phyloP scores from a whole-genome alignment of 2,113 vertebrate genomes.

The Chinchilla lanigera region DNA sequence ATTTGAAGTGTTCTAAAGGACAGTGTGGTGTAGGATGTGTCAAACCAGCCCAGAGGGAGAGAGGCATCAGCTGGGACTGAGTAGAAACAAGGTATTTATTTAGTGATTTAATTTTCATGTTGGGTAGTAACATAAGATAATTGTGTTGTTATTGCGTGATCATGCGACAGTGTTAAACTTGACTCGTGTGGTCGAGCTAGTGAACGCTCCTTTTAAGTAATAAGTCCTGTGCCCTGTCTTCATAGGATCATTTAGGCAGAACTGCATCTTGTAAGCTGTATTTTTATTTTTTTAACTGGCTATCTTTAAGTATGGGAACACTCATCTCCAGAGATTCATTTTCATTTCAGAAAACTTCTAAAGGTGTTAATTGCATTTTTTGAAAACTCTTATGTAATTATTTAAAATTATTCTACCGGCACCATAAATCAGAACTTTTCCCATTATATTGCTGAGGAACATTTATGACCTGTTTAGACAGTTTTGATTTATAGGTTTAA shows the following conservation, averaged over 20 bases:
- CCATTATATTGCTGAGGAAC: constrained; percentile 71
- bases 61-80: constrained; percentile 44
- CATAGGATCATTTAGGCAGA: constrained; percentile 51
- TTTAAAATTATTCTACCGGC: constrained; percentile 78
- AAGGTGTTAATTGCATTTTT: constrained; percentile 88
- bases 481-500: constrained; percentile 82
- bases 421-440: constrained; percentile 78
- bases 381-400: constrained; percentile 84
- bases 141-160: not conserved
- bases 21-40: constrained; percentile 71
- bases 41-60: constrained; percentile 42
- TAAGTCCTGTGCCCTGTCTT: not conserved
- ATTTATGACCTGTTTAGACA: constrained; percentile 77
- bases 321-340: constrained; percentile 85
- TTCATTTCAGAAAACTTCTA: constrained; percentile 85
- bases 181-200: not conserved
- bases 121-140: not conserved
- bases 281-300: constrained; percentile 70
- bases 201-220: not conserved
- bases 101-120: constrained; percentile 39
- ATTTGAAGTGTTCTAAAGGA: constrained; percentile 66
- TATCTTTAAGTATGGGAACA: constrained; percentile 82
- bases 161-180: not conserved
- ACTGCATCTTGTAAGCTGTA: constrained; percentile 75
- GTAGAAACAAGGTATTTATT: constrained; percentile 49